Conservation (phyloP, 2,113 vertebrate species). For the Odocoileus virginianus region DNA sequence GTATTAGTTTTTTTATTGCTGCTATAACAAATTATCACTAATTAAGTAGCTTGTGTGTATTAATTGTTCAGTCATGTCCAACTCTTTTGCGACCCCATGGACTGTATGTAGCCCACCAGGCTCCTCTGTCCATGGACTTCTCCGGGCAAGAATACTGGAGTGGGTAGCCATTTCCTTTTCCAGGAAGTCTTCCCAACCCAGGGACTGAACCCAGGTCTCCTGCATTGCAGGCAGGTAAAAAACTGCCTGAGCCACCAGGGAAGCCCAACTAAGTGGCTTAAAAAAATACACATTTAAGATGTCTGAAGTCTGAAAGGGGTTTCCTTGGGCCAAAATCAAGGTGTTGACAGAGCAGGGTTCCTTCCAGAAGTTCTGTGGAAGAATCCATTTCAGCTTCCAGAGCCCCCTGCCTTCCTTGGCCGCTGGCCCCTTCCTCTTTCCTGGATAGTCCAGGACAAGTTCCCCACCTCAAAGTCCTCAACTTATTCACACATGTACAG, state of each 20-base stretch:
- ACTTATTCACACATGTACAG: neutral
- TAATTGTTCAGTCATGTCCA: neutral
- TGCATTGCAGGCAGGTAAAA: neutral
- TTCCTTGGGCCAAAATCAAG: neutral
- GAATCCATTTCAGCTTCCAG: neutral
- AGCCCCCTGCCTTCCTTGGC: neutral
- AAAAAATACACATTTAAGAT: neutral
- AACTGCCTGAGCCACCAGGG: neutral
- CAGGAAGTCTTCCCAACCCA: neutral
- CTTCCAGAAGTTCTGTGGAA: neutral
- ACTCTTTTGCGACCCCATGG: neutral
- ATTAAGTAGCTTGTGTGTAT: neutral
- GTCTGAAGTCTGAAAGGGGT: neutral
- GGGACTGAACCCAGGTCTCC: neutral
- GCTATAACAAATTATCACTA: neutral
- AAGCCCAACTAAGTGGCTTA: neutral
- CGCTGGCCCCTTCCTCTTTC: neutral
- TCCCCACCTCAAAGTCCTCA: neutral
- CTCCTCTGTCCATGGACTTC: neutral
- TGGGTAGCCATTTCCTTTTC: neutral
- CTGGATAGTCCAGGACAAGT: neutral
- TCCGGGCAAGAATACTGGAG: neutral
- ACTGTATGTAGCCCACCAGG: neutral
- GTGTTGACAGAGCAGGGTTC: neutral
- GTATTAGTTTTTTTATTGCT: neutral